A percentile compares a stretch with the other conserved stretches of the same genome.
phyloP scores from a whole-genome alignment of 2,888 invertebrate species.

The Tiphia femorata region DNA sequence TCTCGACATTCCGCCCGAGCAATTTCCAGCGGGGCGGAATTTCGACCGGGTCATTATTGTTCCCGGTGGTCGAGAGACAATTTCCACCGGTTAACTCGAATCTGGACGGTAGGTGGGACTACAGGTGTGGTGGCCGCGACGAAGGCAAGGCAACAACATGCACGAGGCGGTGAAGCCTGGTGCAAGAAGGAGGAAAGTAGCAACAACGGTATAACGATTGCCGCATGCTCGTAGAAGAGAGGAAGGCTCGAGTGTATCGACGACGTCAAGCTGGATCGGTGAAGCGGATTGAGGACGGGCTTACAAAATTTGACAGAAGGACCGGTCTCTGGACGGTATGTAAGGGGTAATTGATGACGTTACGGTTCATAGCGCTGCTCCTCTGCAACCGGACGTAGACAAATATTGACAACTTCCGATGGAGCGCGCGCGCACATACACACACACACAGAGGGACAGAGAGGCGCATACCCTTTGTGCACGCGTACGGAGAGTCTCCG shows the following conservation, averaged over 20 bases:
- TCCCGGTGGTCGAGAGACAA: conserved; percentile 50
- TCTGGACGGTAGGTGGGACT: conserved; percentile 16
- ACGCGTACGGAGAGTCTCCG: conserved; percentile 29
- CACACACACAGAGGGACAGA: conserved; percentile 34
- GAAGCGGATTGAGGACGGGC: neutral
- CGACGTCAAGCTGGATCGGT: no score
- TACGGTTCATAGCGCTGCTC: conserved; percentile 53
- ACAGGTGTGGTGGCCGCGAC: neutral
- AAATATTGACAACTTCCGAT: conserved; percentile 58
- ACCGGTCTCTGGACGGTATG: conserved; percentile 37
- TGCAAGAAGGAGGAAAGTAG: neutral
- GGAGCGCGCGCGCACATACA: no score
- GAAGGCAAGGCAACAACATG: neutral
- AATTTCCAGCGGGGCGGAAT: conserved; percentile 44
- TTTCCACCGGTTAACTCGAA: conserved; percentile 48
- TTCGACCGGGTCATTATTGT: conserved; percentile 54
- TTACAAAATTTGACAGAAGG: conserved; percentile 29
- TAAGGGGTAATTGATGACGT: conserved; percentile 63
- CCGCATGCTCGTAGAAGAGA: no score
- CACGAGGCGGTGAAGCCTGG: neutral
- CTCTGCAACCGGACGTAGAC: conserved; percentile 52
- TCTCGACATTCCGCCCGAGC: conserved; percentile 39
- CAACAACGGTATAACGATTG: no score
- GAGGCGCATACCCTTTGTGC: conserved; percentile 39
- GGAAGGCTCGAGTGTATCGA: no score